Base-by-base conservation (phyloP, 2,113 vertebrate genomes). In the Proterorhinus semilunaris region DNA sequence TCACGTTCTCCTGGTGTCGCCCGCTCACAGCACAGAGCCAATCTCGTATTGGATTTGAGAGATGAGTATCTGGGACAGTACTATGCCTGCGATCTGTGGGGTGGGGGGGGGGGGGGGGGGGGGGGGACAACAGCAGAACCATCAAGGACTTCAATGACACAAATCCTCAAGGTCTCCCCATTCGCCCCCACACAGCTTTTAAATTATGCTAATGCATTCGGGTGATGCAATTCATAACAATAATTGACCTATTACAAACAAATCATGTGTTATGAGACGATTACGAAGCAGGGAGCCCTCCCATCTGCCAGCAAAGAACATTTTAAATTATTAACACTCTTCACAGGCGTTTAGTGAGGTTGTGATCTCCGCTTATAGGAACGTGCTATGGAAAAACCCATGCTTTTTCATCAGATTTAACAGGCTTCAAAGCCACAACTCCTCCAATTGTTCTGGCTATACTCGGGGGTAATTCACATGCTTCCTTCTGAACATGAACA, bases 11-110 rank as follows among this genome's bases (percentile, higher is more conserved):
- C 53, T 51, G n/a, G 36, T 53, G 65, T 76, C 59, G 7, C 17
- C 15, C 50, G 66, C 66, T 90, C 83, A 93, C 80, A 88, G 59
- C 73, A 87, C 71, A 1, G 88, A 92, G 62, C 75, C 84, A 68
- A 93, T 93, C 85, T 93, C 91, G 75, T 90, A 90, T 76, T 90
- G 89, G 83, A 93, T 93, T 87, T 93, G 91, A 71, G 91, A 90
- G 81, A 93, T 90, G 69, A 94, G 91, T 73, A 93, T 91, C 82
- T 92, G 93, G 80, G 93, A 93, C 74, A 94, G 87, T 72, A 93
- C 83, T 15, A 93, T 90, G 69, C 91, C 92, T 75, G 87, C 92
- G 83, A 92, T 91, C 92, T 93, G 76, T 3, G 27, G 27, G 4
- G 27, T 36, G 27, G 27, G 27, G 27, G 27, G 27, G 4, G 74